These are phyloP conservation scores for Nomada fabriciana DNA, from an alignment of 2,888 invertebrate species.

Conservation along the genomic window DNA sequence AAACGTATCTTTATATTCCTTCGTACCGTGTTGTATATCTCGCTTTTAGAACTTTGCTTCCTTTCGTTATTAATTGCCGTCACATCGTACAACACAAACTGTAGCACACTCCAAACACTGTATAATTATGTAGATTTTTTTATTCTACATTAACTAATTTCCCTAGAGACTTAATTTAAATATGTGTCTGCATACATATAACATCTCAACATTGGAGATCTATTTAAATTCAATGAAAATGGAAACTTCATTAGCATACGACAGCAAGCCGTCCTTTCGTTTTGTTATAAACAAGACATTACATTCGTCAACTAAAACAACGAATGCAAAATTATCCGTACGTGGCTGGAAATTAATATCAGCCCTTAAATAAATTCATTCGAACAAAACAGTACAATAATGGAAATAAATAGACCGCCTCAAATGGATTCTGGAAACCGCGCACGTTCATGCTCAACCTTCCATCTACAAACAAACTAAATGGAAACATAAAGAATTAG, in stretches of 20 bases:
- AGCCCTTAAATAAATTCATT: background rate
- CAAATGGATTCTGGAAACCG: background rate
- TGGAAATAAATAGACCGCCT: background rate
- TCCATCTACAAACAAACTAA: too few species aligned
- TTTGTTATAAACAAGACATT: too few species aligned
- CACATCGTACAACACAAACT: background rate
- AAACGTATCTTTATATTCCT: slow-evolving; percentile 9
- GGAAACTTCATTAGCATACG: too few species aligned
- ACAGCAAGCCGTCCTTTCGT: too few species aligned
- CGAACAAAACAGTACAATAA: background rate
- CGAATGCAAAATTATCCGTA: background rate
- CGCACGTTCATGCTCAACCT: too few species aligned
- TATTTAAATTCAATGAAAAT: too few species aligned
- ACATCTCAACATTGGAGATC: too few species aligned
- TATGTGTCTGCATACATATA: too few species aligned
- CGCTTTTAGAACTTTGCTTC: slow-evolving; percentile 16
- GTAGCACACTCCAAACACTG: background rate
- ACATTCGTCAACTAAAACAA: background rate
- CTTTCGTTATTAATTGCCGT: background rate
- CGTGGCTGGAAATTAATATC: background rate
- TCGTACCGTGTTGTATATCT: slow-evolving; percentile 21
- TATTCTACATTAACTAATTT: too few species aligned
- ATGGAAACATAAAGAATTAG: background rate
- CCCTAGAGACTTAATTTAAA: too few species aligned
- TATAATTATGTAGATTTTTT: too few species aligned